Evolutionary conservation across 2,888 invertebrate species (phyloP), one percentile per base, ranked within the genome.

Genomic region (Mesochorus sp.): DNA sequence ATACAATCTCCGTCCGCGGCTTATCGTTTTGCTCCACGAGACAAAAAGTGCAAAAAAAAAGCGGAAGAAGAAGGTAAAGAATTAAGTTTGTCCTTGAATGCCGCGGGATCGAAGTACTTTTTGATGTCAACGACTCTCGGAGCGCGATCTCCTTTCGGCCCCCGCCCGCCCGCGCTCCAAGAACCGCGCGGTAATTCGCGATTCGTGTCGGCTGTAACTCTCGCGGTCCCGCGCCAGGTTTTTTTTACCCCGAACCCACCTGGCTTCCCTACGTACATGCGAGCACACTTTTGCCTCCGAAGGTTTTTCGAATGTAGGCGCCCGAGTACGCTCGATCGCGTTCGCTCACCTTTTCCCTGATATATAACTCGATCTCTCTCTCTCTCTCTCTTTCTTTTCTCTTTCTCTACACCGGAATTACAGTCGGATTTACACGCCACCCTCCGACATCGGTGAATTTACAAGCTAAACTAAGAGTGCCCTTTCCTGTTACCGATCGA

Each of bases 201-300:
- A 89, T 88, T 83, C 89, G 84, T 89, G 89, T 89, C 85, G 89
- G 83, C 82, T 89, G 89, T 89, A 89, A 89, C 86, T 89, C 87
- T 80, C 80, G 62, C 74, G 67, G 70, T 71, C 70, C 74, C 70
- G 26, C 68, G 66, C 34, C n/a, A n/a, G n/a, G n/a, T 55, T 39
- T 83, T 82, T 83, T 82, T 82, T 80, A 34, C 62, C 24, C 8
- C 42, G 37, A 73, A 72, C 79, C 80, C 81, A 81, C 84, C 82
- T 66, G 83, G 81, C 78, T 10, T 81, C 82, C 80, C 17, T 24
- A 31, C 44, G n/a, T 21, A 12, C 42, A n/a, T n/a, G n/a, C n/a
- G n/a, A n/a, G n/a, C n/a, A n/a, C n/a, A n/a, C n/a, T n/a, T n/a
- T n/a, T n/a, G n/a, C n/a, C n/a, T n/a, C 37, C 26, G 62, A 47